These are phyloP conservation scores for Steatocranus sp. DNA, from an alignment of 2,797 vertebrate genomes.

Conservation along the genomic window DNA sequence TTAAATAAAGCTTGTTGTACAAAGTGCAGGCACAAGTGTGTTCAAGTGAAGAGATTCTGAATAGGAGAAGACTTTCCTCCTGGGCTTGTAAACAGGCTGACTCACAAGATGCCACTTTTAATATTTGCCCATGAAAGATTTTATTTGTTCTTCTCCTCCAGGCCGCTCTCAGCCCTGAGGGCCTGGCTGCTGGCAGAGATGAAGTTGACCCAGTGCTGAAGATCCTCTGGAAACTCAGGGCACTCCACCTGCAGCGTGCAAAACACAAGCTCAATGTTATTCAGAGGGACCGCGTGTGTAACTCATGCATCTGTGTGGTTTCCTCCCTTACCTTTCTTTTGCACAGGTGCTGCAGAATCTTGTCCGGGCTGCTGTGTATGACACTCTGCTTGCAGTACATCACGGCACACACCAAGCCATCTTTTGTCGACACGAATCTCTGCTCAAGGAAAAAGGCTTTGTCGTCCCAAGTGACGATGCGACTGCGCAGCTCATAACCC, in stretches of 20 bases:
- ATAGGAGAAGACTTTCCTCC: neutral
- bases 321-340: slow-evolving; percentile 76
- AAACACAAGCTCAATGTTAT: neutral
- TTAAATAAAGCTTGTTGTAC: neutral
- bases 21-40: slow-evolving; percentile 33
- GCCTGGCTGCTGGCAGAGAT: slow-evolving; percentile 85
- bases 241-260: slow-evolving; percentile 77
- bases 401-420: slow-evolving; percentile 80
- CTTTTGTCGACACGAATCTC: slow-evolving; percentile 83
- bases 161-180: slow-evolving; percentile 79
- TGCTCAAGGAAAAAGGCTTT: slow-evolving; percentile 88
- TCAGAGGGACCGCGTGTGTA: neutral
- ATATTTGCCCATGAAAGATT: neutral
- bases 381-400: slow-evolving; percentile 82
- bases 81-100: neutral
- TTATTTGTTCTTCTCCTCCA: slow-evolving; percentile 76
- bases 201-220: slow-evolving; percentile 87
- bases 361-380: slow-evolving; percentile 76
- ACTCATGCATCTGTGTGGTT: neutral
- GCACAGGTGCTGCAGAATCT: slow-evolving; percentile 81
- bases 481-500: slow-evolving; percentile 81
- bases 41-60: neutral
- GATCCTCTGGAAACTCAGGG: slow-evolving; percentile 85
- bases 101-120: neutral
- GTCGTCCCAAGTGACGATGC: slow-evolving; percentile 86